Conservation (phyloP, 2,113 vertebrate genomes). For the Brachionichthys hirsutus region DNA sequence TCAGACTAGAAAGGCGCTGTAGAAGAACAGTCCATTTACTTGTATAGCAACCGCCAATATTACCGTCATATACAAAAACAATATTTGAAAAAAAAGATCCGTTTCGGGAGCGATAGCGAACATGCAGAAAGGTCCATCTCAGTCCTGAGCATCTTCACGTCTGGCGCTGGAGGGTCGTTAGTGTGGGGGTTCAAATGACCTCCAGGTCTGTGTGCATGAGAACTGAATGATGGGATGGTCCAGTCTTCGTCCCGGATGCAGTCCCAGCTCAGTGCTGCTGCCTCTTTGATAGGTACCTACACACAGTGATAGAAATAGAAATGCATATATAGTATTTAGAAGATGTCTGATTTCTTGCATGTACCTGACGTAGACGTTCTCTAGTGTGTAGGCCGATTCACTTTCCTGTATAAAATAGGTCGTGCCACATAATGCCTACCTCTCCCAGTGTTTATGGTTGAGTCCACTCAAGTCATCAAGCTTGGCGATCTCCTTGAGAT, state of each 20-base stretch:
- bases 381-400: too few relatives aligned
- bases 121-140: constrained; percentile 49
- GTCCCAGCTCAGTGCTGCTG: constrained; percentile 85
- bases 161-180: constrained; percentile 9
- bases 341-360: too few relatives aligned
- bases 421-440: too few relatives aligned
- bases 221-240: constrained; percentile 66
- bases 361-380: too few relatives aligned
- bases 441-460: constrained; percentile 99
- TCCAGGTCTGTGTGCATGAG: constrained; percentile 15
- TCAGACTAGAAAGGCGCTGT: too few relatives aligned
- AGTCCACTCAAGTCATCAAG: constrained; percentile 93
- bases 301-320: constrained; percentile 59
- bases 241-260: constrained; percentile 71
- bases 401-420: too few relatives aligned
- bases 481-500: constrained; percentile 97
- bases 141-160: constrained; percentile 36
- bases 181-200: constrained; percentile 11
- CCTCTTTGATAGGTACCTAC: constrained; percentile 95
- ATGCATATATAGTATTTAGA: too few relatives aligned
- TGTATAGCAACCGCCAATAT: not conserved
- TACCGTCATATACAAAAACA: constrained; percentile 15
- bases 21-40: not conserved
- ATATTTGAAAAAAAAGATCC: not conserved
- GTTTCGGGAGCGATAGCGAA: constrained; percentile 19